Conservation (phyloP, 2,113 vertebrate species). For the Rafetus swinhoei region DNA sequence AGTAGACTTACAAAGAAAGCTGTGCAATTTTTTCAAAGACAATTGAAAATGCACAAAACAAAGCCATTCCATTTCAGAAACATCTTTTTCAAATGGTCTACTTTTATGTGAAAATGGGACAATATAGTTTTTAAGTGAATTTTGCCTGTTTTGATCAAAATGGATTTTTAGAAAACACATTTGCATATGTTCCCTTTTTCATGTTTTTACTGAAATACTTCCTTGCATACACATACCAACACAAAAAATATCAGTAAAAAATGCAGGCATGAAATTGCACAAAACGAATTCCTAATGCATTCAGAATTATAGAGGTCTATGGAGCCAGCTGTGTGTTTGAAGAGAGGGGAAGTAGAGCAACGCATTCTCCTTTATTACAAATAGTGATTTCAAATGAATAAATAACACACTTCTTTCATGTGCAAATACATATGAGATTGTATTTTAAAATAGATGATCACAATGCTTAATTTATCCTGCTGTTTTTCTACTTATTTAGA, state of each 20-base stretch:
- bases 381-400: background rate
- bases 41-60: background rate
- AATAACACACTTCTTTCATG: background rate
- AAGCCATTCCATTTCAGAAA: background rate
- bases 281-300: background rate
- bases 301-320: background rate
- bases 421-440: accelerated
- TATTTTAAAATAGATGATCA: background rate
- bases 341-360: background rate
- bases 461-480: background rate
- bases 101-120: background rate
- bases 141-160: background rate
- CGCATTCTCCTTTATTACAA: background rate
- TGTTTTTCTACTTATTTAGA: background rate
- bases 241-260: background rate
- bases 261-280: background rate
- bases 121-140: background rate
- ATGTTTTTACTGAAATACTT: background rate
- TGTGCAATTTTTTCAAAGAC: accelerated
- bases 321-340: background rate
- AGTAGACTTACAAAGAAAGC: background rate
- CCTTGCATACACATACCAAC: background rate
- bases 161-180: background rate
- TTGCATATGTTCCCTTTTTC: background rate
- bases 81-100: background rate